A percentile compares a stretch with the other conserved stretches of the same genome.
Evolutionary conservation across 2,113 vertebrate genomes (phyloP).

Genomic region (Tonatia bakeri): DNA sequence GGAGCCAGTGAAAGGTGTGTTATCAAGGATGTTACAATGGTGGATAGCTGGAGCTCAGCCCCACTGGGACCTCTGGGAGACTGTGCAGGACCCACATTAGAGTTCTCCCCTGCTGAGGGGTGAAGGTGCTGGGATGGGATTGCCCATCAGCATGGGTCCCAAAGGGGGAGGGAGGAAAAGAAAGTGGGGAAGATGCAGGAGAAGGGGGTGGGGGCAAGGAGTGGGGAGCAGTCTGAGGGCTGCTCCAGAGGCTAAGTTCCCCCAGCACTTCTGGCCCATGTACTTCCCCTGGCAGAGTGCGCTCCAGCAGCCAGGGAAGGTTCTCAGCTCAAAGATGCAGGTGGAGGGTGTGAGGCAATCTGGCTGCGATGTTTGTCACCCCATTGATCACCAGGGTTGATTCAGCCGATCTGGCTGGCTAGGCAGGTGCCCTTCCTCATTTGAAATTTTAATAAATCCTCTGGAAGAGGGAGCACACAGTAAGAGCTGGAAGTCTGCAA

Average conservation of each 20-base stretch:
- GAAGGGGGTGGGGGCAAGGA: not conserved
- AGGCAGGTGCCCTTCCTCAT: not conserved
- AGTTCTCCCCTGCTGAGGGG: no score
- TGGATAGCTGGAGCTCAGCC: not conserved
- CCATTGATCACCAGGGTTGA: no score
- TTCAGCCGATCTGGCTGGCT: no score
- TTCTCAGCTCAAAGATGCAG: not conserved
- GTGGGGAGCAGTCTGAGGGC: not conserved
- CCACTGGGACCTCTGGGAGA: not conserved
- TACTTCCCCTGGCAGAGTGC: accelerated
- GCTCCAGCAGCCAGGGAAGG: not conserved
- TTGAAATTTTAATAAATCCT: not conserved
- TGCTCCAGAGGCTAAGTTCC: not conserved
- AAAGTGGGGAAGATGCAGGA: not conserved
- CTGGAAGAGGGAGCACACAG: not conserved
- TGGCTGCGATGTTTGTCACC: no score
- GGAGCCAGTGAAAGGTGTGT: not conserved
- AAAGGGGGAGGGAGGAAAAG: not conserved
- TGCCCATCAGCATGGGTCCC: not conserved
- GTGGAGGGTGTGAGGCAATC: no score
- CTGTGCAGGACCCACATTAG: accelerated
- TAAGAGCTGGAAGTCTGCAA: not conserved
- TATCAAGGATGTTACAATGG: not conserved
- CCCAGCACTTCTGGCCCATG: not conserved
- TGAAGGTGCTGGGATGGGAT: not conserved